Conservation (phyloP, 2,113 vertebrate species). For the Erythrolamprus reginae region DNA sequence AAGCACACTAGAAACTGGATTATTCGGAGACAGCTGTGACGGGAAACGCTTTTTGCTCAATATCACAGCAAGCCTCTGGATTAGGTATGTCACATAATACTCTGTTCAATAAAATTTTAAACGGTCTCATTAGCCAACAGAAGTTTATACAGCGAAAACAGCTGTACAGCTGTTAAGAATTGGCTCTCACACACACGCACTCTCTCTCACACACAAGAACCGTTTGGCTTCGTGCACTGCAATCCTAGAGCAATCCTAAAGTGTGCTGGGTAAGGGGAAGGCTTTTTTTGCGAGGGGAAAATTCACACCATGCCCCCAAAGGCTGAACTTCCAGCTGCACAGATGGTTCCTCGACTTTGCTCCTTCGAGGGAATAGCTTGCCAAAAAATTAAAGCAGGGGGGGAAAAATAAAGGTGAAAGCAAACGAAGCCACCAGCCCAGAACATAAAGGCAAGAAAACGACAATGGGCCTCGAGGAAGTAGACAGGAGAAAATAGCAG, state of each 20-base stretch:
- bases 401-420: background rate
- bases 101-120: conserved; percentile 56
- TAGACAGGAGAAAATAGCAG: background rate
- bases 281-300: background rate
- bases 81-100: conserved; percentile 55
- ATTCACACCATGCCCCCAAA: background rate
- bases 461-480: background rate
- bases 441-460: background rate
- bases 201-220: too few relatives aligned
- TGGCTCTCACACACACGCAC: background rate
- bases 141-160: conserved; percentile 35
- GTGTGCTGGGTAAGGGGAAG: fast-evolving
- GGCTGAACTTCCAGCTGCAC: background rate
- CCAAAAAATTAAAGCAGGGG: background rate
- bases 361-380: conserved; percentile 18
- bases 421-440: conserved; percentile 16
- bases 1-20: conserved; percentile 12
- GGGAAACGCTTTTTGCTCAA: conserved; percentile 19
- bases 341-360: conserved; percentile 18
- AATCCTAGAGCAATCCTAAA: background rate
- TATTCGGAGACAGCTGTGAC: conserved; percentile 28
- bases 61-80: conserved; percentile 36
- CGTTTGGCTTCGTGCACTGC: background rate
- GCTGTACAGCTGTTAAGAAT: conserved; percentile 50
- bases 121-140: conserved; percentile 53